Conservation (phyloP, 2,797 vertebrate genomes). For the Chaenodraco wilsoni region DNA sequence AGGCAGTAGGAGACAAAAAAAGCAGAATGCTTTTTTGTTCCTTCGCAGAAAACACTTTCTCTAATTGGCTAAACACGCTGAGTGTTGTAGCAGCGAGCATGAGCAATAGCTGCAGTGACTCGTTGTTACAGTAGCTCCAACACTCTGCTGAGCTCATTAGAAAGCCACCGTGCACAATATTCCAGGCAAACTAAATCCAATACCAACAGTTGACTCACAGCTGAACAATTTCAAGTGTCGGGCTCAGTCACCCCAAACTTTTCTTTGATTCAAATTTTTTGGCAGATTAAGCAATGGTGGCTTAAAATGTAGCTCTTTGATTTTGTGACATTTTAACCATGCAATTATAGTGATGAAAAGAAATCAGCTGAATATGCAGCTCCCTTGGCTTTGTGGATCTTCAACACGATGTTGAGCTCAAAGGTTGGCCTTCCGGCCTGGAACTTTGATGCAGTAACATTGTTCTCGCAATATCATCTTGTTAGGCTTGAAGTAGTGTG, state of each 20-base stretch:
- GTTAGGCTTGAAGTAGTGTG: too few species aligned
- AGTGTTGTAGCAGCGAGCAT: constrained; percentile 39
- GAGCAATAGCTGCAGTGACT: constrained; percentile 45
- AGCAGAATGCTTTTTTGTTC: constrained; percentile 19
- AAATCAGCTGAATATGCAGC: background rate
- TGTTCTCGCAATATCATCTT: too few species aligned
- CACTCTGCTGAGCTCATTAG: constrained; percentile 66
- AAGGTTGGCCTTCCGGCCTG: background rate
- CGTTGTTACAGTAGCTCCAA: constrained; percentile 44
- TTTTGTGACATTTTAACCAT: background rate
- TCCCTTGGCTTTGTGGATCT: background rate
- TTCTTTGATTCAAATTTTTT: constrained; percentile 25
- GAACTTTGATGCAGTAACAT: background rate
- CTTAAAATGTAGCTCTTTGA: background rate
- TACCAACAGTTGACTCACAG: constrained; percentile 14
- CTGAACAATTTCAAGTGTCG: constrained; percentile 18
- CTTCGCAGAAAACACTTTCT: constrained; percentile 36
- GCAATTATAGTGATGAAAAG: background rate
- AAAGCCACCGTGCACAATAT: constrained; percentile 55
- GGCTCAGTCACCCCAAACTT: constrained; percentile 19
- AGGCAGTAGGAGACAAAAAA: constrained; percentile 17
- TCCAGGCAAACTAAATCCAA: constrained; percentile 31
- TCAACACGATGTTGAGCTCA: background rate
- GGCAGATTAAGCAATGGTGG: background rate
- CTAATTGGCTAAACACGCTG: constrained; percentile 64